Percentiles rank a stretch among this genome's conserved stretches.
Conservation (phyloP, 2,888 invertebrate genomes). For the Spisula solida region DNA sequence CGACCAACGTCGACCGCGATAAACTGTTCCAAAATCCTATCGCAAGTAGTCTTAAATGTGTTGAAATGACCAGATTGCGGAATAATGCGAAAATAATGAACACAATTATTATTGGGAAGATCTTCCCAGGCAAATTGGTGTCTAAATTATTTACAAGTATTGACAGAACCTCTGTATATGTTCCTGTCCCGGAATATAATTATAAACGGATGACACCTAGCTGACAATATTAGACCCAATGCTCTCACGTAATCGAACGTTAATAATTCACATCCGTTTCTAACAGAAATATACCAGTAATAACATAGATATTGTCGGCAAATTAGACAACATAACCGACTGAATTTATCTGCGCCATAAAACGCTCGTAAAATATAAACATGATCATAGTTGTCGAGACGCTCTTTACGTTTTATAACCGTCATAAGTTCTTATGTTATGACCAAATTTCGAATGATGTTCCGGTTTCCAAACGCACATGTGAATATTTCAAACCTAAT, state of each 20-base stretch:
- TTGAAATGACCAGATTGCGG: constrained; percentile 19
- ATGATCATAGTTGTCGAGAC: constrained; percentile 19
- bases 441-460: constrained; percentile 28
- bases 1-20: background rate
- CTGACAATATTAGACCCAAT: background rate
- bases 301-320: constrained; percentile 7
- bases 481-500: constrained; percentile 33
- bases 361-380: constrained; percentile 43
- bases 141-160: constrained; percentile 19
- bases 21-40: background rate
- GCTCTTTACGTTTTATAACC: constrained; percentile 27
- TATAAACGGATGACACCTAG: background rate
- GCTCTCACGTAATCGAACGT: constrained; percentile 25
- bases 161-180: background rate
- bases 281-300: constrained; percentile 16
- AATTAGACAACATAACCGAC: background rate
- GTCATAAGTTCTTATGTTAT: background rate
- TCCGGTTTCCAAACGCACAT: background rate
- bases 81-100: background rate
- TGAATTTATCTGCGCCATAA: constrained; percentile 30
- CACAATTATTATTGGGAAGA: background rate
- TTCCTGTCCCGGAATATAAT: background rate
- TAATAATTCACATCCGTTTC: constrained; percentile 42
- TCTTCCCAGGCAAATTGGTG: background rate
- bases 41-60: background rate